Evolutionary conservation across 2,888 invertebrate genomes (phyloP).

Genomic region (Drosophila vallismaia): DNA sequence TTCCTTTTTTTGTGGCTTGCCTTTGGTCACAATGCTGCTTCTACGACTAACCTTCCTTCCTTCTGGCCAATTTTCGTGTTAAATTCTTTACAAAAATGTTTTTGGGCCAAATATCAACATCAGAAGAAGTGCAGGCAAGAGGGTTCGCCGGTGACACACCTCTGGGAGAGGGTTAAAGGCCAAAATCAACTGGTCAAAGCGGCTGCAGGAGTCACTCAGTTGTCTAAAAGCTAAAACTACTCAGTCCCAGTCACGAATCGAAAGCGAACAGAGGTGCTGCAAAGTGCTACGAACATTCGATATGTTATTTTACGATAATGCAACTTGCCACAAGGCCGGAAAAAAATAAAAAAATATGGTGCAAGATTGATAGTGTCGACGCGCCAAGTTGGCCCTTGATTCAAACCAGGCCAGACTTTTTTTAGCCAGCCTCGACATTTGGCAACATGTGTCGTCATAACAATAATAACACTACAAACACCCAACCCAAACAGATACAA

Average conservation of each 20-base stretch:
- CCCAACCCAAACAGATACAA: slow-evolving; percentile 48
- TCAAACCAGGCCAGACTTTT: slow-evolving; percentile 13
- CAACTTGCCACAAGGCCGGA: slow-evolving; percentile 55
- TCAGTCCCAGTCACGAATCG: slow-evolving; percentile 29
- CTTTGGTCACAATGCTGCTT: slow-evolving; percentile 8
- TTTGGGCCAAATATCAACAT: slow-evolving; percentile 60
- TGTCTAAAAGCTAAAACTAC: slow-evolving; percentile 12
- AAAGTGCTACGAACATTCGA: slow-evolving; percentile 47
- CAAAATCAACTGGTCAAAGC: slow-evolving; percentile 43
- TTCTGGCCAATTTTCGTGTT: slow-evolving; percentile 44
- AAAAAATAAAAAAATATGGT: slow-evolving; percentile 30
- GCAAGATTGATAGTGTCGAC: slow-evolving; percentile 44
- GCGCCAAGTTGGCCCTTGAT: slow-evolving; percentile 26
- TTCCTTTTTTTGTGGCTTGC: slow-evolving; percentile 40
- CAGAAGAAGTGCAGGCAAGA: slow-evolving; percentile 43
- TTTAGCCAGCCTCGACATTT: slow-evolving; percentile 11
- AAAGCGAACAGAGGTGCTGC: slow-evolving; percentile 41
- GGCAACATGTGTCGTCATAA: slow-evolving; percentile 49
- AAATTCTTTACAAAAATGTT: slow-evolving; percentile 57
- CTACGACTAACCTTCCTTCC: not conserved
- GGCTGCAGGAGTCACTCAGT: slow-evolving; percentile 57
- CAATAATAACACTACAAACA: slow-evolving; percentile 38
- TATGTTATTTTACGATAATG: slow-evolving; percentile 61
- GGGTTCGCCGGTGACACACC: slow-evolving; percentile 39
- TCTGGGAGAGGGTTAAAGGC: not conserved